These are phyloP conservation scores for Danionella cerebrum DNA, from an alignment of 2,113 vertebrate species.

Conservation along the genomic window DNA sequence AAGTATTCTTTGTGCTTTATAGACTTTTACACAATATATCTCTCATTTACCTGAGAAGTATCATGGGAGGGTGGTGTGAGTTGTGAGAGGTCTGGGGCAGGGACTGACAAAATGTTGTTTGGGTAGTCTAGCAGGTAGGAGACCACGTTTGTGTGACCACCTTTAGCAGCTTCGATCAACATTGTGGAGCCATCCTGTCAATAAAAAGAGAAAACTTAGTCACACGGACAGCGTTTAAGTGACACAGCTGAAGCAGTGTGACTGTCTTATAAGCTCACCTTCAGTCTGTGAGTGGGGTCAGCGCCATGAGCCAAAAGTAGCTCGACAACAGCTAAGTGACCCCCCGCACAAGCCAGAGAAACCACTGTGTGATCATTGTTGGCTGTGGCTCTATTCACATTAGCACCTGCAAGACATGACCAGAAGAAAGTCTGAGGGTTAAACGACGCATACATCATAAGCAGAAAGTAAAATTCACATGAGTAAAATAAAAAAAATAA, in stretches of 20 bases:
- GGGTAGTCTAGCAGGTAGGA: conserved; percentile 98
- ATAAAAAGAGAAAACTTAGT: conserved; percentile 10
- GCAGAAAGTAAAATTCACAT: too few relatives aligned
- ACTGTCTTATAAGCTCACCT: conserved; percentile 65
- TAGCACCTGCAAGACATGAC: conserved; percentile 86
- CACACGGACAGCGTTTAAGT: too few relatives aligned
- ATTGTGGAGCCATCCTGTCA: conserved; percentile 94
- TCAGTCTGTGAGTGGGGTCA: conserved; percentile 95
- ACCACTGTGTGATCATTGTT: conserved; percentile 99
- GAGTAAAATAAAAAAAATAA: too few relatives aligned
- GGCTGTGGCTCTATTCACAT: conserved; percentile 93
- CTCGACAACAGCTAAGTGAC: conserved; percentile 94
- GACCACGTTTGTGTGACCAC: conserved; percentile 97
- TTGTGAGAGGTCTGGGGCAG: conserved; percentile 85
- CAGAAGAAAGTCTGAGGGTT: not conserved
- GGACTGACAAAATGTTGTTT: conserved; percentile 90
- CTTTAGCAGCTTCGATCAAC: conserved; percentile 99
- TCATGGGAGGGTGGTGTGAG: conserved; percentile 93
- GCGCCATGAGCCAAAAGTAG: conserved; percentile 93
- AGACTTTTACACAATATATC: not conserved
- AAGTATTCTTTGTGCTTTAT: too few relatives aligned
- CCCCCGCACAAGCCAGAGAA: conserved; percentile 93
- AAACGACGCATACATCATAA: not conserved
- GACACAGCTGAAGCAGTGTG: not conserved
- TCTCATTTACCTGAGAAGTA: conserved; percentile 85